A percentile compares a stretch with the other conserved stretches of the same genome.
Conservation (phyloP, 2,888 invertebrate genomes). For the Oscheius sp. region DNA sequence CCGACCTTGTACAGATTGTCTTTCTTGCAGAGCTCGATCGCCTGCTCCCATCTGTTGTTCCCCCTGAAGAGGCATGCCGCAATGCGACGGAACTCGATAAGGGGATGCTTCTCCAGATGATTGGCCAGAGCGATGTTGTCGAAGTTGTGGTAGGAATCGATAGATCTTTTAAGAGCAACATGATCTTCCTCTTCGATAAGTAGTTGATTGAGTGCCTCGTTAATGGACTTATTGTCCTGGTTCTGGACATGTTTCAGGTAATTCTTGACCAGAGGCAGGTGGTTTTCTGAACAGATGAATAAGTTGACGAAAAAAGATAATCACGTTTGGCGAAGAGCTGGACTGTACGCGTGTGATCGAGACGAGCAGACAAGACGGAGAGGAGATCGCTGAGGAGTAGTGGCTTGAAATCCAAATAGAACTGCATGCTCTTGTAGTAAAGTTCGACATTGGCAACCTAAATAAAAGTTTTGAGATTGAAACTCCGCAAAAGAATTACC, state of each 20-base stretch:
- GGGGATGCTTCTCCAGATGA: conserved; percentile 95
- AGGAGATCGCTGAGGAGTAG: conserved; percentile 94
- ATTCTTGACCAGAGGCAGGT: conserved; percentile 95
- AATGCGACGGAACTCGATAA: conserved; percentile 97
- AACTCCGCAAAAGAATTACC: conserved; percentile 47
- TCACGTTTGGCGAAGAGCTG: conserved; percentile 79
- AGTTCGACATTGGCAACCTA: conserved; percentile 98
- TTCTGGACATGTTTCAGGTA: conserved; percentile 97
- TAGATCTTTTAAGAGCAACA: conserved; percentile 87
- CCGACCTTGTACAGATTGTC: conserved; percentile 89
- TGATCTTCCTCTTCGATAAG: conserved; percentile 79
- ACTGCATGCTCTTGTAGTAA: conserved; percentile 98
- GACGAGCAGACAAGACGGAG: conserved; percentile 92
- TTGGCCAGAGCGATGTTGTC: conserved; percentile 98
- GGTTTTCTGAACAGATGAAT: conserved; percentile 77
- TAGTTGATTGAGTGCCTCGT: conserved; percentile 88
- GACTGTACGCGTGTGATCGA: conserved; percentile 93
- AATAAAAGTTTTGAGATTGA: not conserved
- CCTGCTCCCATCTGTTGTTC: conserved; percentile 90
- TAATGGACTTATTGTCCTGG: conserved; percentile 98
- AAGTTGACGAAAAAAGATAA: conserved; percentile 22
- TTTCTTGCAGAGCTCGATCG: conserved; percentile 98
- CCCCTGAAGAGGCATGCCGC: conserved; percentile 96
- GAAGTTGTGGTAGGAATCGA: conserved; percentile 99
- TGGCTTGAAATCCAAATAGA: conserved; percentile 97